These are phyloP conservation scores for Rhea americana DNA, from an alignment of 2,113 vertebrate species.

Conservation along the genomic window DNA sequence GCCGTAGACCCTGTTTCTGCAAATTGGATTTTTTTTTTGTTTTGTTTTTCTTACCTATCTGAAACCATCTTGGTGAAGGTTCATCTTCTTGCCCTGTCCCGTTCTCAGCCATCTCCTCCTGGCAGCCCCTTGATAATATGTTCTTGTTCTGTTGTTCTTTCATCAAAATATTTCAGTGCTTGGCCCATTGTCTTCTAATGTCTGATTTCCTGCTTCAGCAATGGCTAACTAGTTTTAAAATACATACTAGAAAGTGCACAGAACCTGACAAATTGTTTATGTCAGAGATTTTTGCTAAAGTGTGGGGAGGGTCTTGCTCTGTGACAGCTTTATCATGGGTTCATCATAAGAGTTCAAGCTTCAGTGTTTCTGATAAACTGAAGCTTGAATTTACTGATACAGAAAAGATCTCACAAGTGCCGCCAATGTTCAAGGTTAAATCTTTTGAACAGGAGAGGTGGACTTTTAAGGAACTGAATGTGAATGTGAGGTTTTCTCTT, in stretches of 20 bases:
- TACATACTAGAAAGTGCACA: neutral
- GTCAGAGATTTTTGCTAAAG: neutral
- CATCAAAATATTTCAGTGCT: neutral
- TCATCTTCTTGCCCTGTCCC: neutral
- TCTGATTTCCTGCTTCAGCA: neutral
- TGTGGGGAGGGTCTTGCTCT: neutral
- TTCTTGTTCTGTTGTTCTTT: neutral
- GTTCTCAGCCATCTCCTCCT: neutral
- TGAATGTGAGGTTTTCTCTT: neutral
- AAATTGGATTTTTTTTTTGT: neutral
- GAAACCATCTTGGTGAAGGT: neutral
- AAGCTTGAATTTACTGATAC: neutral
- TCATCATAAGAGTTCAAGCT: rapidly evolving
- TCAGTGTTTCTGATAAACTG: too few species aligned
- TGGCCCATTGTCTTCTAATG: neutral
- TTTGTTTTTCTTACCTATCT: neutral
- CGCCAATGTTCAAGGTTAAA: neutral
- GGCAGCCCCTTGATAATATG: neutral
- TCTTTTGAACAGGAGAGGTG: neutral
- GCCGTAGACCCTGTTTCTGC: neutral
- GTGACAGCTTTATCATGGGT: neutral
- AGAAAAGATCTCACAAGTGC: neutral
- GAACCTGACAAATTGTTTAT: neutral
- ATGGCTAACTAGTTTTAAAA: neutral
- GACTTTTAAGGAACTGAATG: neutral